Conservation (phyloP, 2,113 vertebrate genomes). For the Microcebus lehilahytsara region DNA sequence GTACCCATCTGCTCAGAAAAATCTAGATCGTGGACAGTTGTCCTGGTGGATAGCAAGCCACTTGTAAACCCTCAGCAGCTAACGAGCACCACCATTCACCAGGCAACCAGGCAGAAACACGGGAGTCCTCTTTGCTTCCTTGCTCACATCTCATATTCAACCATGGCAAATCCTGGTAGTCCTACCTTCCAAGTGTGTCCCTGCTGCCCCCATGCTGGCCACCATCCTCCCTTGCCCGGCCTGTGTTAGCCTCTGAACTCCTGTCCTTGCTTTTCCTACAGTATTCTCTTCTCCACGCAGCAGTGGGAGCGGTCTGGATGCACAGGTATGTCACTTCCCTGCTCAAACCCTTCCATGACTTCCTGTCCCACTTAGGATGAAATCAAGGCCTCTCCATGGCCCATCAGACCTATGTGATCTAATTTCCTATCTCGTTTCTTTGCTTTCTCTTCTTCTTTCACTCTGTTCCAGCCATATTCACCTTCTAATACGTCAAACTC, state of each 20-base stretch:
- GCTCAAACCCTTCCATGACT: not conserved
- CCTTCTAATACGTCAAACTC: not conserved
- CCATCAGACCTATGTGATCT: not conserved
- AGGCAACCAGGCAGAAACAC: not conserved
- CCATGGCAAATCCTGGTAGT: not conserved
- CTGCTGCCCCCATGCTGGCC: not conserved
- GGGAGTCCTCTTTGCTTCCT: not conserved
- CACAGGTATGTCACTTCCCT: not conserved
- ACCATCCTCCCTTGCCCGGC: not conserved
- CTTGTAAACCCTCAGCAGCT: not conserved
- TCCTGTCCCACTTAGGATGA: not conserved
- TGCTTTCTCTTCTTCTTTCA: not conserved
- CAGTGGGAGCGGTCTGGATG: not conserved
- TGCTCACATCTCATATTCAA: not conserved
- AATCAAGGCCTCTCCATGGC: not conserved
- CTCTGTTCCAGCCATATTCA: not conserved
- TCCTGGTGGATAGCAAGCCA: not conserved
- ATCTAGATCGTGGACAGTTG: not conserved
- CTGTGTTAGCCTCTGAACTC: not conserved
- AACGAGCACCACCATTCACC: not conserved
- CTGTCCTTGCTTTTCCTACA: not conserved
- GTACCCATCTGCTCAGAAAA: not conserved
- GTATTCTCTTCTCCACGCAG: not conserved
- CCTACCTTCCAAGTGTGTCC: not conserved
- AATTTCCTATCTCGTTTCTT: not conserved